These are phyloP conservation scores for Myiopsitta monachus DNA, from an alignment of 2,113 vertebrate genomes.

Conservation along the genomic window DNA sequence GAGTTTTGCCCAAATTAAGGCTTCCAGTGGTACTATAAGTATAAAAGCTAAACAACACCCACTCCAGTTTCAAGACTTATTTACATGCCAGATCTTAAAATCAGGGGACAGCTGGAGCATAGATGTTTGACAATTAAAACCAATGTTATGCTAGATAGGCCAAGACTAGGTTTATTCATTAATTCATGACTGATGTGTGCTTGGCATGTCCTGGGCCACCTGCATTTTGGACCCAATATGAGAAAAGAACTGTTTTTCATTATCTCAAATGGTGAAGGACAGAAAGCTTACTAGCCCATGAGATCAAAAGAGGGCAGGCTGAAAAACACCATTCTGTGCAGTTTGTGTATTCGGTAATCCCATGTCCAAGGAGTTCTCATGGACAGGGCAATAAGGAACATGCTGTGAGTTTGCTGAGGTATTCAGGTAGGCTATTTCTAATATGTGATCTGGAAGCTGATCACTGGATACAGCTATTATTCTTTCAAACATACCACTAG, in stretches of 20 bases:
- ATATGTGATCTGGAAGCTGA: not conserved
- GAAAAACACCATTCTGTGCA: not conserved
- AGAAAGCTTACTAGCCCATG: not conserved
- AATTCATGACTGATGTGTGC: not conserved
- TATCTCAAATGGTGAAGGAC: not conserved
- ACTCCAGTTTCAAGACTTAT: not conserved
- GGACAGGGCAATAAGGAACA: not conserved
- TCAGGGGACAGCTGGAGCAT: not conserved
- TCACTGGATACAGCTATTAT: not conserved
- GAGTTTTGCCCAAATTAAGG: not conserved
- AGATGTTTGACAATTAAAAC: not conserved
- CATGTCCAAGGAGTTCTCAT: not conserved
- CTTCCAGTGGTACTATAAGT: not conserved
- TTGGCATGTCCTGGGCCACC: not conserved
- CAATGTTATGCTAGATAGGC: not conserved
- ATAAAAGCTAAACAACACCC: not conserved
- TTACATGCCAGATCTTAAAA: not conserved
- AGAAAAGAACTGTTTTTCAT: not conserved
- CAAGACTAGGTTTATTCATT: not conserved
- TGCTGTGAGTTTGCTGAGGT: not conserved
- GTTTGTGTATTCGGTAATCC: not conserved
- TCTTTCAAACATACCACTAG: not conserved
- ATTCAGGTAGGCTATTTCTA: not conserved
- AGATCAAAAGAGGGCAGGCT: not conserved
- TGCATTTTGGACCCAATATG: not conserved